Percentiles rank a stretch among this genome's conserved stretches.
Evolutionary conservation across 2,113 vertebrate genomes (phyloP).

Genomic region (Pluvianellus socialis): DNA sequence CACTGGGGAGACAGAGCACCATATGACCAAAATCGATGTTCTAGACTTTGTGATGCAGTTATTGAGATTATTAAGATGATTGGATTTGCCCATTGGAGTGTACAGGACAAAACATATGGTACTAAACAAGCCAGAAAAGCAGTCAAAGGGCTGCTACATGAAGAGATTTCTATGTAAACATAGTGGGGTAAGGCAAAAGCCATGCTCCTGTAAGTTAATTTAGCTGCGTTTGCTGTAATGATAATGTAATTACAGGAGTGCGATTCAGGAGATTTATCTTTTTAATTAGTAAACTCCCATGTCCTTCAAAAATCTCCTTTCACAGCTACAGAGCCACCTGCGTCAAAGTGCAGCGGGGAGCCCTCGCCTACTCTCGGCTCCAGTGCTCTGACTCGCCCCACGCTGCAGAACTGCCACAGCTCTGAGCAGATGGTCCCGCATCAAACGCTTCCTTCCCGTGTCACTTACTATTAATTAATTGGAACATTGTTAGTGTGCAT

Average conservation of each 20-base stretch:
- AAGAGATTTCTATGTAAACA: constrained; percentile 40
- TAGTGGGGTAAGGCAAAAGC: constrained; percentile 24
- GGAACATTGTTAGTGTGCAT: background rate
- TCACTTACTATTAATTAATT: constrained; percentile 58
- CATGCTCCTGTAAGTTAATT: constrained; percentile 3
- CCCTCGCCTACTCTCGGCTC: background rate
- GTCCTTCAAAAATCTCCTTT: constrained; percentile 59
- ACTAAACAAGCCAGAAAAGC: constrained; percentile 22
- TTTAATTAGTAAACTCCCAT: constrained; percentile 55
- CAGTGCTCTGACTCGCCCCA: background rate
- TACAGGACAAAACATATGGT: constrained; percentile 21
- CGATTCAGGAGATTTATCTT: constrained; percentile 60
- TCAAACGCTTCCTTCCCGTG: background rate
- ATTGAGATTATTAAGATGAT: constrained; percentile 11
- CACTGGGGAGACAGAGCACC: background rate
- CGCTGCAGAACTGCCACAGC: background rate
- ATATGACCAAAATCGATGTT: constrained; percentile 27
- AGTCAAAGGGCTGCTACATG: background rate
- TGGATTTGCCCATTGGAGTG: constrained; percentile 17
- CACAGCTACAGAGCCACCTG: constrained; percentile 47
- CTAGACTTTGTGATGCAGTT: background rate
- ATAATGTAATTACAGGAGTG: constrained; percentile 23
- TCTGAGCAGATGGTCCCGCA: constrained; percentile 54
- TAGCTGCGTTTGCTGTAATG: background rate
- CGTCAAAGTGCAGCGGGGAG: constrained; percentile 29